Base-by-base conservation (phyloP, 1,140 invertebrate species). In the Helicoverpa zea region DNA sequence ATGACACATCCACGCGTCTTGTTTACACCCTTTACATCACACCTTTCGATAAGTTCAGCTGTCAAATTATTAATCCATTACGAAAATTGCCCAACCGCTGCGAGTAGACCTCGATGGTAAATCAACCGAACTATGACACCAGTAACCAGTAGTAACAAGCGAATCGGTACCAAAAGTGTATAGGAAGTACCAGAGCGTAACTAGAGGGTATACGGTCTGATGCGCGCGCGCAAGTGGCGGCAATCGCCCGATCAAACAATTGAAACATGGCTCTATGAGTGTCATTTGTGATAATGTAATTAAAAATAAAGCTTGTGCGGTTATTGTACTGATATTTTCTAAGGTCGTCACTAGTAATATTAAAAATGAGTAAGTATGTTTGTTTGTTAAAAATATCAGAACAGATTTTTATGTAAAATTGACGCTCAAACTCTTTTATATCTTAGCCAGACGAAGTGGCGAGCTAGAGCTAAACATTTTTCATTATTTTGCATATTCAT, bases 181-280 rank as follows among this genome's bases (percentile, higher is more conserved):
- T 61, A 61, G 49, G 29, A 79, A 58, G 81, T 83, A 85, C 77
- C 86, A 86, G 85, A 87, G 86, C 88, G 84, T 76, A 84, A 88
- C 87, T 84, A 80, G 85, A 85, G 83, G 86, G 86, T 72, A 78
- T 79, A 89, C 86, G 89, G 84, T 89, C 87, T 88, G 84, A 80
- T 88, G 88, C 89, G 79, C 64, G 23, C 10, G 76, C 54, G 80
- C 73, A 43, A 49, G 64, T 51, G n/a, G 16, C 75, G 56, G 35
- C 61, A 61, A 54, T 14, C 18, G n/a, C 3, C 13, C 70, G 11
- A 52, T 52, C 52, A 74, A 47, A 49, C 35, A 43, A 43, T 43
- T 43, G 35, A 43, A 43, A 43, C 68, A 23, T 14, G 43, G 12
- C 43, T 63, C 73, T 76, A 76, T 63, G 35, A 75, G 49, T 73